A percentile compares a stretch with the other conserved stretches of the same genome.
Evolutionary conservation across 2,797 vertebrate species (phyloP).

Genomic region (Crocidura indochinensis): DNA sequence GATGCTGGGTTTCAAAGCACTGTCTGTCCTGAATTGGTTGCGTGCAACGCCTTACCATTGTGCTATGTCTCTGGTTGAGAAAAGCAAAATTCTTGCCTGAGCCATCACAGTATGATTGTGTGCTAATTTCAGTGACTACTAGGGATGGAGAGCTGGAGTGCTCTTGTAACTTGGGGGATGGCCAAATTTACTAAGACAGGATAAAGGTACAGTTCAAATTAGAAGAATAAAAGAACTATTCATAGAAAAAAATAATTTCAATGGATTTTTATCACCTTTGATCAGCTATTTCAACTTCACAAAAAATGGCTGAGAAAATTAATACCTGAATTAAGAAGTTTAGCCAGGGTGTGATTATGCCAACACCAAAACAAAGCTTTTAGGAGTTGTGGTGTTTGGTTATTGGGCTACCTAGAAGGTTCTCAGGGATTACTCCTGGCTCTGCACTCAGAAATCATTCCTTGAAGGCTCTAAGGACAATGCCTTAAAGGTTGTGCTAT

Average conservation of each 20-base stretch:
- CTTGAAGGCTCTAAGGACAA: no score
- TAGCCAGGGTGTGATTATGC: slow-evolving; percentile 5
- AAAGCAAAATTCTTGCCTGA: neutral
- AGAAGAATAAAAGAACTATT: neutral
- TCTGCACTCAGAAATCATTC: no score
- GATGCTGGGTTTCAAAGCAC: no score
- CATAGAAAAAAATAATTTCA: neutral
- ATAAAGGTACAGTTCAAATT: slow-evolving; percentile 23
- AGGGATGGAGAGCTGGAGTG: neutral
- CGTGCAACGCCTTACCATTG: no score
- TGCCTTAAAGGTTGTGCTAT: no score
- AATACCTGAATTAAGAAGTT: neutral
- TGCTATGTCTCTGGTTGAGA: neutral
- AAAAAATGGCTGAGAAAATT: slow-evolving; percentile 49
- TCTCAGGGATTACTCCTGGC: no score
- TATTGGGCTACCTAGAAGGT: no score
- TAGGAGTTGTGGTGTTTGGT: no score
- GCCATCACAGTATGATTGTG: neutral
- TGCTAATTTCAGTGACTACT: neutral
- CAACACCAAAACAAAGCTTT: slow-evolving; percentile 10
- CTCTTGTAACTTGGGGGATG: neutral
- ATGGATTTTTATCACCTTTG: slow-evolving; percentile 17
- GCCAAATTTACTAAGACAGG: neutral
- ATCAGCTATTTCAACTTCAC: neutral
- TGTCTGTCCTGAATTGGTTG: no score